Percentiles rank a stretch among this genome's conserved stretches.
These are phyloP conservation scores for Gryon sp. DNA, from an alignment of 1,140 invertebrate genomes.

Conservation along the genomic window DNA sequence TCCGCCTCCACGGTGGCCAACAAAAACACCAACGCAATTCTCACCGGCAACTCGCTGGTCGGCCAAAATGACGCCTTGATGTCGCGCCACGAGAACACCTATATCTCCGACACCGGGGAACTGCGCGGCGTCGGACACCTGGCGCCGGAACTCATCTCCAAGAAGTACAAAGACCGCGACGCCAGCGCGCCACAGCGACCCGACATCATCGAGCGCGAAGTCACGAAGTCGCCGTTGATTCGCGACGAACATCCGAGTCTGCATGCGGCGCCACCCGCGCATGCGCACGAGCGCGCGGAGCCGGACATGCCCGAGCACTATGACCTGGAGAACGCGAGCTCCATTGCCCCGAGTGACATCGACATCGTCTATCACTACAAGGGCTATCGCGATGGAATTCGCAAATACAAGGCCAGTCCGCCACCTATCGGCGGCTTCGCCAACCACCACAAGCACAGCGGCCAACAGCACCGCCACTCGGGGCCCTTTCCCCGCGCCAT, in stretches of 20 bases:
- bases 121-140: constrained; percentile 84
- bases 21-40: constrained; percentile 74
- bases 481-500: constrained; percentile 85
- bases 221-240: constrained; percentile 87
- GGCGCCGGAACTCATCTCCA: constrained; percentile 89
- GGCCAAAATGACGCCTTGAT: constrained; percentile 70
- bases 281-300: constrained; percentile 83
- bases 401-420: constrained; percentile 91
- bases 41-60: constrained; percentile 72
- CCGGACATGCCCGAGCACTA: constrained; percentile 96
- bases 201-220: constrained; percentile 95
- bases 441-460: constrained; percentile 88
- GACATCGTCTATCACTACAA: constrained; percentile 98
- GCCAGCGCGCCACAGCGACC: constrained; percentile 88
- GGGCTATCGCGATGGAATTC: constrained; percentile 91
- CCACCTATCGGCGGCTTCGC: constrained; percentile 84
- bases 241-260: constrained; percentile 88
- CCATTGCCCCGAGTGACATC: constrained; percentile 97
- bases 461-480: constrained; percentile 86
- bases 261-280: constrained; percentile 82
- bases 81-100: constrained; percentile 77
- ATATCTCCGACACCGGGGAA: constrained; percentile 75
- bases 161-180: constrained; percentile 93
- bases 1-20: constrained; percentile 73
- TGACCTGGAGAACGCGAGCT: constrained; percentile 97